Base-by-base conservation (phyloP, 2,888 invertebrate genomes). In the Drosophila neonasuta region DNA sequence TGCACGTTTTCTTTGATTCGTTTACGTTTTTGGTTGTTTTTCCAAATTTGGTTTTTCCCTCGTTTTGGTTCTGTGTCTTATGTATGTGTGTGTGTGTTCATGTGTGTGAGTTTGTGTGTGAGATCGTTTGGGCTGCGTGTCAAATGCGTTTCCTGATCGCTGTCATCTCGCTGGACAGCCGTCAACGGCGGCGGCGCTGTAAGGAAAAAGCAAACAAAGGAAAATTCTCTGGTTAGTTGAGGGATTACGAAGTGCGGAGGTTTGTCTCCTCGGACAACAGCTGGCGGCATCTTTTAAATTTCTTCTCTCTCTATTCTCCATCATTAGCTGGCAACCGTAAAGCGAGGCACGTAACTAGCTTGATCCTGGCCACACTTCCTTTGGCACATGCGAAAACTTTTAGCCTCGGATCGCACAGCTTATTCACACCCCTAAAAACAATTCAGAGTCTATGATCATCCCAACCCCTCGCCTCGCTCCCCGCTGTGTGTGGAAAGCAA, bases 321-420 rank as follows among this genome's bases (percentile, higher is more conserved):
- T 10, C 77, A 88, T 88, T 87, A 88, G 87, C 89, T 82, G 73
- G 61, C 83, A 74, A 83, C 74, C 74, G 72, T 67, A 74, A 71
- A 85, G 64, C 76, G 45, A 29, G 80, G 80, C 88, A 89, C 88
- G 88, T 89, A 77, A 65, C 66, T 58, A 15, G 50, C 58, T 56
- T 78, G 71, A 86, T 80, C 84, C 84, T 71, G 56, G 52, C 46
- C 68, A 73, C 74, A 60, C 74, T 67, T 67, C 50, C 70, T 55
- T 71, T 74, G 61, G 74, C 74, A 68, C 74, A 77, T 61, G 67
- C 74, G 44, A 69, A 44, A n/a, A 11, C 10, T 10, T 64, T 32
- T 36, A 24, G 9, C 39, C 34, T 36, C 11, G 36, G 36, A 36
- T 36, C 80, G 55, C 24, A 10, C 42, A 8, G 7, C 11, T 42